These are phyloP conservation scores for Gopherus flavomarginatus DNA, from an alignment of 2,113 vertebrate species.

Conservation along the genomic window DNA sequence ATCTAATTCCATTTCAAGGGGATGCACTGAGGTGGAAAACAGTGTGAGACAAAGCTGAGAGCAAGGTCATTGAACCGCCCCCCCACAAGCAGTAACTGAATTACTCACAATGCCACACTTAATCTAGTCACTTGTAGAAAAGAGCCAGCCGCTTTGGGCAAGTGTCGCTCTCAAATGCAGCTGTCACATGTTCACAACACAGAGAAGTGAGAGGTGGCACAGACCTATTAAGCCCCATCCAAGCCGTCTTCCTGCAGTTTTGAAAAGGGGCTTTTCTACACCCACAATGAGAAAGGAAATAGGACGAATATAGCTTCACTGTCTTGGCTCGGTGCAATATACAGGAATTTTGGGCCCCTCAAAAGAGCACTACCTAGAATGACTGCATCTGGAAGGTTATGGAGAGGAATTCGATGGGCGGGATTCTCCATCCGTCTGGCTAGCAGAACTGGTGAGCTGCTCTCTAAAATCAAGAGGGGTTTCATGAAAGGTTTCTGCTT, in stretches of 20 bases:
- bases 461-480: constrained; percentile 9
- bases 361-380: not conserved
- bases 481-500: constrained; percentile 35
- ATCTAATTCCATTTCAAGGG: not conserved
- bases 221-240: not conserved
- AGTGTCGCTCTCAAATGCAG: not conserved
- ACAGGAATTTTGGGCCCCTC: not conserved
- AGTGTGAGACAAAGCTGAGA: rapidly evolving
- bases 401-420: constrained; percentile 3
- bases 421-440: not conserved
- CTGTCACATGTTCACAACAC: not conserved
- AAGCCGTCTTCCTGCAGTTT: not conserved
- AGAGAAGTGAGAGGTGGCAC: not conserved
- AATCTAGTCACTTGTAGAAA: not conserved
- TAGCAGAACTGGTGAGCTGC: not conserved
- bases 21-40: not conserved
- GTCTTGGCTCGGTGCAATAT: not conserved
- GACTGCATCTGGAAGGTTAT: not conserved
- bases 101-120: not conserved
- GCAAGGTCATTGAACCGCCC: not conserved
- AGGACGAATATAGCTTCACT: not conserved
- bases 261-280: not conserved
- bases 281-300: not conserved
- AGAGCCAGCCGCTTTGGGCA: not conserved
- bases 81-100: not conserved